These are phyloP conservation scores for Myxocyprinus asiaticus DNA, from an alignment of 2,113 vertebrate genomes.

Conservation along the genomic window DNA sequence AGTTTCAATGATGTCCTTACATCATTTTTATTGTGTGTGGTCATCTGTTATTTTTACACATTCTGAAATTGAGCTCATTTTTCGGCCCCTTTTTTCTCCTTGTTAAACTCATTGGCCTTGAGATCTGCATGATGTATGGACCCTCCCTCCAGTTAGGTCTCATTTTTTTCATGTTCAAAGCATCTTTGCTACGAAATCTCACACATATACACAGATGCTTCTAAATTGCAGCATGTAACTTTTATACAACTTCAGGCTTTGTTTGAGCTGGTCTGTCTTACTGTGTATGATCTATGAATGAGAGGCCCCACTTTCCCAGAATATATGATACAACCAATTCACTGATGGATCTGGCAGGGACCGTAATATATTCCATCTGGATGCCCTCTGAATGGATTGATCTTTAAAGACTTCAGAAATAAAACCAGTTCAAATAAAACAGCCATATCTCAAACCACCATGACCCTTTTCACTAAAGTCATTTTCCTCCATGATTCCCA, in stretches of 20 bases:
- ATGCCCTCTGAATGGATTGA: conserved; percentile 12
- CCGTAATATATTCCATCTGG: background rate
- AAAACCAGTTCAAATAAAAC: background rate
- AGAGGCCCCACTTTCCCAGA: background rate
- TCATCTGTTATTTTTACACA: no score
- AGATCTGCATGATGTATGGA: no score
- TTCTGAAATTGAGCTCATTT: no score
- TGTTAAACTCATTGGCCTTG: no score
- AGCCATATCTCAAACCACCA: background rate
- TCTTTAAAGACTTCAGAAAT: background rate
- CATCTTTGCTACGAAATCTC: no score
- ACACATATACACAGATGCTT: no score
- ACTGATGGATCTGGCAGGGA: background rate
- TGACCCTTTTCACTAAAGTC: background rate
- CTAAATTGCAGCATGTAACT: no score
- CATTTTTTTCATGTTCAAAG: no score
- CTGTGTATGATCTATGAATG: background rate
- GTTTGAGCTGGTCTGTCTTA: background rate
- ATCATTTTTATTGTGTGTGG: no score
- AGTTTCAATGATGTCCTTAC: no score
- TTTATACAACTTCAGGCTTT: background rate
- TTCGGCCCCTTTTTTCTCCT: no score
- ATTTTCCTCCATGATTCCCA: background rate
- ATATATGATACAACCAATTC: conserved; percentile 11
- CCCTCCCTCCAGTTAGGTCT: no score